Conservation (phyloP, 2,113 vertebrate genomes). For the Elephantulus edwardii region DNA sequence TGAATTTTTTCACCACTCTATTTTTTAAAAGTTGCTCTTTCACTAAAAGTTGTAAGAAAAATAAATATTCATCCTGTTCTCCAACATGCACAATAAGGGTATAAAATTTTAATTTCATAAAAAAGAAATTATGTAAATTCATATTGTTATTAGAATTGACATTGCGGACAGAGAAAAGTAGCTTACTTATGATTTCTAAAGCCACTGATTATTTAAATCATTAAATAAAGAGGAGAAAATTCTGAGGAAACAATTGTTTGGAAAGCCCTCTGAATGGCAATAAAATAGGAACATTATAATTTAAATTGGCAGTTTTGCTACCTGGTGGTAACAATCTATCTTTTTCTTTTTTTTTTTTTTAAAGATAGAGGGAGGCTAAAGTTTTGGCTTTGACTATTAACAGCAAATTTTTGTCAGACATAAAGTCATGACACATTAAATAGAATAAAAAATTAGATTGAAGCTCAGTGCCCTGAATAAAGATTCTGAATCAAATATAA, state of each 20-base stretch:
- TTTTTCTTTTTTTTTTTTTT: neutral
- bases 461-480: neutral
- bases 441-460: neutral
- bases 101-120: constrained; percentile 12
- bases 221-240: neutral
- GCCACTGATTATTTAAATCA: neutral
- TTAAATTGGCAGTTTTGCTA: neutral
- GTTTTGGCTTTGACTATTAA: neutral
- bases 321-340: neutral
- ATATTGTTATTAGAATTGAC: neutral
- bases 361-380: constrained; percentile 10
- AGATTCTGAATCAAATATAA: neutral
- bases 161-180: neutral
- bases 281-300: neutral
- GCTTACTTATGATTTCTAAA: constrained; percentile 33
- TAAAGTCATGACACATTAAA: constrained; percentile 26
- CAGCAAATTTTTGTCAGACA: neutral
- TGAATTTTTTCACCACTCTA: neutral
- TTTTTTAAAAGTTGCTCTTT: constrained; percentile 10
- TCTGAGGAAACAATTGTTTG: neutral
- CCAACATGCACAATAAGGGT: constrained; percentile 39
- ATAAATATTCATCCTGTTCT: constrained; percentile 20
- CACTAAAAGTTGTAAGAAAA: constrained; percentile 3
- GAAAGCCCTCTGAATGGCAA: neutral
- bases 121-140: constrained; percentile 9